Evolutionary conservation across 1,140 invertebrate species (phyloP).

Genomic region (Augochlora pura): DNA sequence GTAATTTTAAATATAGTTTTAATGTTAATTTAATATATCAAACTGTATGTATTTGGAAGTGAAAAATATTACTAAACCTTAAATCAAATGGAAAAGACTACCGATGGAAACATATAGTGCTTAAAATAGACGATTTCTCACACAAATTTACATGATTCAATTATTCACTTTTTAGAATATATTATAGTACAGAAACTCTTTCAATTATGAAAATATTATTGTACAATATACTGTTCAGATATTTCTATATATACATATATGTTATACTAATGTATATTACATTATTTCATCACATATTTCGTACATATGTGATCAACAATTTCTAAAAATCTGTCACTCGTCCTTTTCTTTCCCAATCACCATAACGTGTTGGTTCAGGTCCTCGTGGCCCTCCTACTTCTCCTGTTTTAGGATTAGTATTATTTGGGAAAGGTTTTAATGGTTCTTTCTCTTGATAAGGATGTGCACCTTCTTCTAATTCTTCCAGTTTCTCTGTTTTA

Average conservation of each 20-base stretch:
- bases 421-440: conserved; percentile 91
- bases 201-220: not conserved
- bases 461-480: conserved; percentile 84
- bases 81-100: not conserved
- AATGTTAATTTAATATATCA: no score
- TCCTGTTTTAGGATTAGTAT: conserved; percentile 95
- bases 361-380: conserved; percentile 98
- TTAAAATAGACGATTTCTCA: not conserved
- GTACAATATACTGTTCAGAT: not conserved
- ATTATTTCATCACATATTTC: not conserved
- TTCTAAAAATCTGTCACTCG: conserved; percentile 93
- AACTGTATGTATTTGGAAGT: not conserved
- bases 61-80: not conserved
- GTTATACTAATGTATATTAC: not conserved
- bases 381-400: conserved; percentile 97
- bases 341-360: conserved; percentile 99
- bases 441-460: conserved; percentile 93
- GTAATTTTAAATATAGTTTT: not conserved
- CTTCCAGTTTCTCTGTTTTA: conserved; percentile 84
- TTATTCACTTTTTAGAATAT: not conserved
- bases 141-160: no score
- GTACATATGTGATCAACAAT: not conserved
- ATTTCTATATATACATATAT: not conserved
- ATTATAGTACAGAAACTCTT: not conserved
- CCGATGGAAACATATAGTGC: not conserved